Evolutionary conservation across 2,797 vertebrate genomes (phyloP).

Genomic region (Craterocephalus amniculus): DNA sequence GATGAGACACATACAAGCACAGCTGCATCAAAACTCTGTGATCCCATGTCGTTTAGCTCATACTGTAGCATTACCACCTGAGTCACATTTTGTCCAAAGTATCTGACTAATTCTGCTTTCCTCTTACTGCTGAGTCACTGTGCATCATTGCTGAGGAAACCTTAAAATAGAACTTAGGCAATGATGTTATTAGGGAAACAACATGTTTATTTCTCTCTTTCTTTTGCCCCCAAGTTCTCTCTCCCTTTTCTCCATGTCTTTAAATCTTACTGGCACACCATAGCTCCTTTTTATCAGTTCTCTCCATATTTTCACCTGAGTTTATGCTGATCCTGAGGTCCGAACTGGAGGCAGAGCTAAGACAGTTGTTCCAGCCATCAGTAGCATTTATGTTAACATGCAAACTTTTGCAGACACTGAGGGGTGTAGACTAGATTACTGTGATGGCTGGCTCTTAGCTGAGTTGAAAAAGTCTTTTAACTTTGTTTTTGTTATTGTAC

Average conservation of each 20-base stretch:
- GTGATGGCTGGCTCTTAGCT: too few species aligned
- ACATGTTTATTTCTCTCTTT: not conserved
- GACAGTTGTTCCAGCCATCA: not conserved
- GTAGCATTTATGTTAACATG: not conserved
- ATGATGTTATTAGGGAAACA: not conserved
- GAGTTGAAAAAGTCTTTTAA: too few species aligned
- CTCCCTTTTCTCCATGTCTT: not conserved
- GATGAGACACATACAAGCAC: not conserved
- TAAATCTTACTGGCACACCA: not conserved
- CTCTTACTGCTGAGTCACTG: not conserved
- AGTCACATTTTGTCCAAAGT: too few species aligned
- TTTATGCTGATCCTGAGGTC: too few species aligned
- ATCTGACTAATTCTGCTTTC: too few species aligned
- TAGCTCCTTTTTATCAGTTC: not conserved
- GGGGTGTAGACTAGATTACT: not conserved
- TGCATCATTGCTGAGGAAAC: not conserved
- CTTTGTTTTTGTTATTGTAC: not conserved
- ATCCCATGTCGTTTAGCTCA: too few species aligned
- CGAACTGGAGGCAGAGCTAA: not conserved
- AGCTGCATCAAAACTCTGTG: not conserved
- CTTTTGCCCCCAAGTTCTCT: not conserved
- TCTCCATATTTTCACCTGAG: too few species aligned
- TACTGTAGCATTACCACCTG: too few species aligned
- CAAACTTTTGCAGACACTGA: not conserved
- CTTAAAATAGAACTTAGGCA: not conserved